Evolutionary conservation across 2,888 invertebrate genomes (phyloP).

Genomic region (Meloe dianella): DNA sequence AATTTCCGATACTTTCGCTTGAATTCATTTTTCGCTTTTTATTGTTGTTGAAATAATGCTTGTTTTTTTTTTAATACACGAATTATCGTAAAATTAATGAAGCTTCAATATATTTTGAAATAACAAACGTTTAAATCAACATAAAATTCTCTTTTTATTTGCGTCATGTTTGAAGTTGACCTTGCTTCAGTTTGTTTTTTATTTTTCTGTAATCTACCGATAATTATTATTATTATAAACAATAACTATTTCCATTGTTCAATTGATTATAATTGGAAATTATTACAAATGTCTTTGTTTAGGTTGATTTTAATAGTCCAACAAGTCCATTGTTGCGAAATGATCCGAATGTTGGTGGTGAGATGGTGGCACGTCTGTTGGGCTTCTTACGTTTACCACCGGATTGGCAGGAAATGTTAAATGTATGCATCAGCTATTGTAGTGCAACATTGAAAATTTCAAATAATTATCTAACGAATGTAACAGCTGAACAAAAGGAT

Average conservation of each 20-base stretch:
- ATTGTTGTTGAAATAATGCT: too few species aligned
- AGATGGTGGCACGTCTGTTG: constrained; percentile 75
- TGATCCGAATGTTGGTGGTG: constrained; percentile 73
- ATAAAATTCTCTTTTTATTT: neutral
- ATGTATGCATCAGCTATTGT: constrained; percentile 80
- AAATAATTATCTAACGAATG: constrained; percentile 60
- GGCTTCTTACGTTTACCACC: constrained; percentile 85
- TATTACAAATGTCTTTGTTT: too few species aligned
- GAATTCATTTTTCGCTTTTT: too few species aligned
- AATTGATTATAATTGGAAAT: too few species aligned
- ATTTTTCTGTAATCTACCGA: neutral
- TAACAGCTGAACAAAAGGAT: constrained; percentile 72
- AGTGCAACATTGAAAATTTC: constrained; percentile 71
- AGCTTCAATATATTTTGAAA: too few species aligned
- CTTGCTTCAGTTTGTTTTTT: neutral
- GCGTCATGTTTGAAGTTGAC: neutral
- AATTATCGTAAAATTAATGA: too few species aligned
- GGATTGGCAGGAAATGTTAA: constrained; percentile 76
- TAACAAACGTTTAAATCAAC: too few species aligned
- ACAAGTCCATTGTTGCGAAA: constrained; percentile 71
- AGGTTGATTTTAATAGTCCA: constrained; percentile 75
- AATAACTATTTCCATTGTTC: too few species aligned
- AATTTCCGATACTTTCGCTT: too few species aligned
- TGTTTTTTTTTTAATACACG: too few species aligned
- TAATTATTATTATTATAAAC: too few species aligned